These are phyloP conservation scores for Parapsyche elsis DNA, from an alignment of 1,140 invertebrate species.

Conservation along the genomic window DNA sequence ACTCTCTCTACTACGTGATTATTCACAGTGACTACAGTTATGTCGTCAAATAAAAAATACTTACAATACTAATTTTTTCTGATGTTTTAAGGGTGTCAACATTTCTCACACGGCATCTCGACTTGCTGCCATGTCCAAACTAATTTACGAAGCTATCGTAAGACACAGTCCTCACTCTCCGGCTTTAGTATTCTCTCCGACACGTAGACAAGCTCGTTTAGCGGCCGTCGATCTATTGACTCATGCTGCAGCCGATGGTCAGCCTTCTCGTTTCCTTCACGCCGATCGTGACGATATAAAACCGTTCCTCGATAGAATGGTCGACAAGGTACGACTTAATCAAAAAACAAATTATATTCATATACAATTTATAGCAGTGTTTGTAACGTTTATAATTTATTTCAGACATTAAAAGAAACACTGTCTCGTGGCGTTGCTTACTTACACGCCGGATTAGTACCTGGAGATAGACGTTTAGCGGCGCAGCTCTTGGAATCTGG, in stretches of 20 bases:
- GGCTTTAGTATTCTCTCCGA: constrained; percentile 96
- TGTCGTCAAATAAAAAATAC: not conserved
- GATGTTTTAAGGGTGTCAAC: constrained; percentile 84
- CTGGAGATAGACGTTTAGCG: constrained; percentile 87
- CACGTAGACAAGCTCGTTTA: constrained; percentile 90
- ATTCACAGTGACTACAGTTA: not conserved
- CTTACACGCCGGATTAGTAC: constrained; percentile 92
- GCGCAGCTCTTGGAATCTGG: constrained; percentile 93
- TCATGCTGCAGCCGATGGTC: constrained; percentile 88
- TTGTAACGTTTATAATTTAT: constrained; percentile 49
- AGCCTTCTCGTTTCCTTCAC: constrained; percentile 88
- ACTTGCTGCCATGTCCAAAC: constrained; percentile 96
- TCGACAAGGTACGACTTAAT: constrained; percentile 75
- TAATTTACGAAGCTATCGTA: constrained; percentile 94
- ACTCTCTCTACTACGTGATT: not conserved
- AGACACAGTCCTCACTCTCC: constrained; percentile 90
- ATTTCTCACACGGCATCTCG: constrained; percentile 97
- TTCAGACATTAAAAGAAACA: constrained; percentile 83
- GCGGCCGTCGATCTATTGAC: constrained; percentile 96
- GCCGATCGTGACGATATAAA: constrained; percentile 87
- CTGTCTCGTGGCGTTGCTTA: constrained; percentile 95
- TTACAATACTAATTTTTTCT: not conserved
- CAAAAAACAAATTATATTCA: constrained; percentile 1
- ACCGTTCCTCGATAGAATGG: constrained; percentile 87
- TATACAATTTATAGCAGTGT: not conserved